phyloP scores from a whole-genome alignment of 2,888 invertebrate genomes.

The Choristoneura rosaceana region DNA sequence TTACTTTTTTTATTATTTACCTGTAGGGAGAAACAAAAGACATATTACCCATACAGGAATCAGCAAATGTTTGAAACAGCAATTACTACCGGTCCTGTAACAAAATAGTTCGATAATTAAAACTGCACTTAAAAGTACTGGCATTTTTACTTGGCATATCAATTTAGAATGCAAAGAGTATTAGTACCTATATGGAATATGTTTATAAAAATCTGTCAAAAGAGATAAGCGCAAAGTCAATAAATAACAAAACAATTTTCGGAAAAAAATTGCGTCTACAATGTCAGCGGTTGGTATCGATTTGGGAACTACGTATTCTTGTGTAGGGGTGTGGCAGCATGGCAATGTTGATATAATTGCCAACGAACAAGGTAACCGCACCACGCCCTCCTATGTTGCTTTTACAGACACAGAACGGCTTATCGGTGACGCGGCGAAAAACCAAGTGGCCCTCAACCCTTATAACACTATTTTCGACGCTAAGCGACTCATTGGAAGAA shows the following conservation, averaged over 20 bases:
- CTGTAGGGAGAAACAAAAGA: too few relatives aligned
- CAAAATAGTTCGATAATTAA: not conserved
- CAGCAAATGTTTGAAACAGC: too few relatives aligned
- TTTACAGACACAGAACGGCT: conserved; percentile 87
- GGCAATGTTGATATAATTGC: conserved; percentile 91
- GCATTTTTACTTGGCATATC: not conserved
- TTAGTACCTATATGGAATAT: not conserved
- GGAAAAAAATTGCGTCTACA: conserved; percentile 43
- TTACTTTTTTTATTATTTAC: too few relatives aligned
- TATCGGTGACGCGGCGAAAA: conserved; percentile 89
- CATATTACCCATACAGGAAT: too few relatives aligned
- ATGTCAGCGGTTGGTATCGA: conserved; percentile 84
- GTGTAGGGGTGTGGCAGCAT: conserved; percentile 83
- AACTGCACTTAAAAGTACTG: not conserved
- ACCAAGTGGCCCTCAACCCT: conserved; percentile 90
- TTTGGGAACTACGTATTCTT: conserved; percentile 84
- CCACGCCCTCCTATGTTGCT: conserved; percentile 90
- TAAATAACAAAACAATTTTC: conserved; percentile 15
- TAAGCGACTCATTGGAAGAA: conserved; percentile 92
- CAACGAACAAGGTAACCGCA: conserved; percentile 88
- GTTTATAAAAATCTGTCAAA: conserved; percentile 13
- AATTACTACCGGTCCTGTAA: not conserved
- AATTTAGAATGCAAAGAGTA: not conserved
- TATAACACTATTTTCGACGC: conserved; percentile 92
- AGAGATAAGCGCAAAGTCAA: not conserved